A percentile compares a stretch with the other conserved stretches of the same genome.
Conservation (phyloP, 2,888 invertebrate species). For the Drosophila prolongata region DNA sequence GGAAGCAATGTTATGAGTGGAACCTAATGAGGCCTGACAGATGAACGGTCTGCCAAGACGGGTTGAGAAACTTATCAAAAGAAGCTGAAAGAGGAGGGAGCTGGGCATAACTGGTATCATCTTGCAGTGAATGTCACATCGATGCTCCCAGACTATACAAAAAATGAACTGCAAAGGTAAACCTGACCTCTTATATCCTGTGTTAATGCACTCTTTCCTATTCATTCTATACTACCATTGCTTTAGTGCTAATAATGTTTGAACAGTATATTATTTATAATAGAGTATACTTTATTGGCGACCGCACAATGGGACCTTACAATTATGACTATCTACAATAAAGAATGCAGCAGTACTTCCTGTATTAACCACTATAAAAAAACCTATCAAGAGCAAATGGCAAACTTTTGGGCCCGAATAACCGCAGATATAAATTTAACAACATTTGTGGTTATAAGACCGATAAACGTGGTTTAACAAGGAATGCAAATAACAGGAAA, state of each 20-base stretch:
- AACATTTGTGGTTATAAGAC: too few species aligned
- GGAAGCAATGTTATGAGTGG: conserved; percentile 37
- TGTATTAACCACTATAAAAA: too few species aligned
- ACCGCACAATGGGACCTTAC: too few species aligned
- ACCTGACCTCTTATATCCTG: conserved; percentile 18
- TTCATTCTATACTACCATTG: too few species aligned
- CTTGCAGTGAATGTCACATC: conserved; percentile 29
- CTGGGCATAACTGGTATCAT: conserved; percentile 19
- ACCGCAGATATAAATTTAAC: neutral
- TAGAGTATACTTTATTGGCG: too few species aligned
- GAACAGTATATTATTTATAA: too few species aligned
- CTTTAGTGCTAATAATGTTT: too few species aligned
- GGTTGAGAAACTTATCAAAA: conserved; percentile 2
- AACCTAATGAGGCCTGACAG: conserved; percentile 42
- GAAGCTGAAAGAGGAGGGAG: neutral
- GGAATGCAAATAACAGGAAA: too few species aligned
- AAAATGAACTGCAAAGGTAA: conserved; percentile 4
- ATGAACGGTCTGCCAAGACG: conserved; percentile 14
- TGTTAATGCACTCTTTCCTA: neutral
- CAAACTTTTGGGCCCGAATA: neutral
- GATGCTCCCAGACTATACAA: neutral
- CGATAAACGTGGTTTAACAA: too few species aligned
- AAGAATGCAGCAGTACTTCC: too few species aligned
- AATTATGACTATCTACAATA: too few species aligned
- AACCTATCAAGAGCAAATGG: too few species aligned